Percentiles rank a stretch among this genome's conserved stretches.
Conservation (phyloP, 1,140 invertebrate genomes). For the Onthophagus taurus region DNA sequence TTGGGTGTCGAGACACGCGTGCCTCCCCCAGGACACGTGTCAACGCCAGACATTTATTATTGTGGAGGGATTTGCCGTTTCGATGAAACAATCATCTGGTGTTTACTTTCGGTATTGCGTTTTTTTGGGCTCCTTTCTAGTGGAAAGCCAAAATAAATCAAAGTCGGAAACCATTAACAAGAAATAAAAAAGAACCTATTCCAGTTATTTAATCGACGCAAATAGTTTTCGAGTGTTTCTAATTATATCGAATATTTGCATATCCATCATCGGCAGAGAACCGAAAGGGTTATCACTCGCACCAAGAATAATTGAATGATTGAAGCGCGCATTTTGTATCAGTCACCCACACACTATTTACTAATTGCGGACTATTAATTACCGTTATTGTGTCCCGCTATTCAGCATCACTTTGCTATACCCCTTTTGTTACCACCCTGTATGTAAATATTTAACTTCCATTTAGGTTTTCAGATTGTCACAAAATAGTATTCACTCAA, state of each 20-base stretch:
- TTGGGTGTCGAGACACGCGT: slow-evolving; percentile 16
- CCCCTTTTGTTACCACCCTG: slow-evolving; percentile 5
- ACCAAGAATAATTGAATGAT: slow-evolving; percentile 37
- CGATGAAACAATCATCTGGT: not conserved
- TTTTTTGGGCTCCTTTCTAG: not conserved
- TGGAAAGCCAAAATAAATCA: not conserved
- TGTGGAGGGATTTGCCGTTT: slow-evolving; percentile 1
- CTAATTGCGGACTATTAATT: slow-evolving; percentile 35
- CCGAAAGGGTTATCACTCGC: slow-evolving; percentile 34
- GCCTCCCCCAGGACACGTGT: slow-evolving; percentile 15
- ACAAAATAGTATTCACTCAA: no score
- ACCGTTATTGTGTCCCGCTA: slow-evolving; percentile 9
- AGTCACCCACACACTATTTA: slow-evolving; percentile 37
- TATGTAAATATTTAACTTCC: slow-evolving; percentile 1
- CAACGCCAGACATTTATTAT: slow-evolving; percentile 6
- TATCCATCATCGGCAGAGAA: slow-evolving; percentile 33
- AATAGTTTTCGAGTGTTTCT: not conserved
- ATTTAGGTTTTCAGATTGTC: no score
- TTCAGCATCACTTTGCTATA: not conserved
- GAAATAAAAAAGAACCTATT: no score
- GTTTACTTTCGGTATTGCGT: not conserved
- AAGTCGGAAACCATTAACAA: not conserved
- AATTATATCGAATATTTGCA: slow-evolving; percentile 29
- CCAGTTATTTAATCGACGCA: not conserved
- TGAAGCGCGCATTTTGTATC: slow-evolving; percentile 37